Evolutionary conservation across 2,888 invertebrate genomes (phyloP), one percentile per base, ranked within the genome.

Genomic region (Andrena chrysosceles): DNA sequence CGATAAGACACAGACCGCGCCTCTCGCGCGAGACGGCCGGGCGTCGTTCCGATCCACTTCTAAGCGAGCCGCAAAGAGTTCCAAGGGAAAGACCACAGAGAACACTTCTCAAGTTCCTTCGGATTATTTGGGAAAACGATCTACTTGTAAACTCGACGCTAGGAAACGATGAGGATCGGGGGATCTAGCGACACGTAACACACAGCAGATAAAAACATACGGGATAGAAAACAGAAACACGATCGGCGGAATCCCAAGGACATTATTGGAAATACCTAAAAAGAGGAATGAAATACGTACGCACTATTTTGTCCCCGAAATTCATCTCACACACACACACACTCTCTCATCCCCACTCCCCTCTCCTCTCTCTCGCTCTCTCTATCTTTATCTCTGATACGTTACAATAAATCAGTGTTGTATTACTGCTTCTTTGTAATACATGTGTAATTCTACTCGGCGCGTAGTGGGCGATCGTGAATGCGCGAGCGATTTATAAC

Each of bases 351-450:
- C 66, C 48, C 4, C 13, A 0, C 42, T 1, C 42, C 13, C 1
- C 42, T 42, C 60, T 72, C 3, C 77, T 31, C 16, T 52, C 63
- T 31, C 66, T 49, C 52, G 31, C 52, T 20, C 33, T 29, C 23
- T 26, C 31, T 77, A 68, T 79, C 84, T 85, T 81, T 81, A 78
- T 83, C 81, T 87, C 75, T 68, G 91, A 92, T 93, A 91, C 89
- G 91, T 92, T 93, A 93, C 89, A 84, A 91, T 91, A 92, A 91
- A 92, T 92, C 89, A 93, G 91, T 92, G 92, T 93, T 92, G 92
- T 93, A 92, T 93, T 93, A 93, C 92, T 91, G 92, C 93, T 93
- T 93, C 91, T 91, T 93, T 93, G 92, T 92, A 92, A 92, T 91
- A 87, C 85, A 86, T 85, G 83, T 84, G 83, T 85, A 85, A 86